Conservation (phyloP, 1,140 invertebrate genomes). For the Delia radicum region DNA sequence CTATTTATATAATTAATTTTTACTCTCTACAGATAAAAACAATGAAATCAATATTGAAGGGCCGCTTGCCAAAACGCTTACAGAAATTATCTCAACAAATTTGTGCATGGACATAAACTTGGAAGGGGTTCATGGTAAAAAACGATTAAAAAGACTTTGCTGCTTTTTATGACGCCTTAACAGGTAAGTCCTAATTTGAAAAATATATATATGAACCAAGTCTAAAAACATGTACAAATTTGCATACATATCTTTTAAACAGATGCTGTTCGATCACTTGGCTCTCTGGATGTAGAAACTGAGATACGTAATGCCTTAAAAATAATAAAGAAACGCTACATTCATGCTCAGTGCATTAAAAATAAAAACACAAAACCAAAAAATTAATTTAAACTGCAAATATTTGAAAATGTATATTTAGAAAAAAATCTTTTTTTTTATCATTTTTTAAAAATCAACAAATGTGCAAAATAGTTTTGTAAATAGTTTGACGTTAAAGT, state of each 20-base stretch:
- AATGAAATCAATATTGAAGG: not conserved
- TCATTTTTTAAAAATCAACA: too few relatives aligned
- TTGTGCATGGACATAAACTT: not conserved
- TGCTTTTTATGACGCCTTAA: slow-evolving; percentile 4
- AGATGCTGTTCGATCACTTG: not conserved
- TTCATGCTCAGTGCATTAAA: not conserved
- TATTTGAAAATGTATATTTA: not conserved
- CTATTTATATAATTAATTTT: not conserved
- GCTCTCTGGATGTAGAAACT: not conserved
- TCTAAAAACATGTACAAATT: not conserved
- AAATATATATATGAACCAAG: not conserved
- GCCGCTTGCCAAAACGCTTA: not conserved
- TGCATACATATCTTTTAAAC: slow-evolving; percentile 7
- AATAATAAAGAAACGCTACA: not conserved
- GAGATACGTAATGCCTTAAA: not conserved
- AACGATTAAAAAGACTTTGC: slow-evolving; percentile 4
- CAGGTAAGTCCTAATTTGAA: not conserved
- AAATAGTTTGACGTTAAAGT: too few relatives aligned
- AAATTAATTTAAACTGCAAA: not conserved
- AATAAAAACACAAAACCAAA: not conserved
- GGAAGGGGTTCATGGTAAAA: slow-evolving; percentile 6
- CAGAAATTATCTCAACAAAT: not conserved
- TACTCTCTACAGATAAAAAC: not conserved
- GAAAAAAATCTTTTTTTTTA: too few relatives aligned
- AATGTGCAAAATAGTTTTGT: too few relatives aligned